phyloP scores from a whole-genome alignment of 2,888 invertebrate species.

The Eupithecia abbreviata region DNA sequence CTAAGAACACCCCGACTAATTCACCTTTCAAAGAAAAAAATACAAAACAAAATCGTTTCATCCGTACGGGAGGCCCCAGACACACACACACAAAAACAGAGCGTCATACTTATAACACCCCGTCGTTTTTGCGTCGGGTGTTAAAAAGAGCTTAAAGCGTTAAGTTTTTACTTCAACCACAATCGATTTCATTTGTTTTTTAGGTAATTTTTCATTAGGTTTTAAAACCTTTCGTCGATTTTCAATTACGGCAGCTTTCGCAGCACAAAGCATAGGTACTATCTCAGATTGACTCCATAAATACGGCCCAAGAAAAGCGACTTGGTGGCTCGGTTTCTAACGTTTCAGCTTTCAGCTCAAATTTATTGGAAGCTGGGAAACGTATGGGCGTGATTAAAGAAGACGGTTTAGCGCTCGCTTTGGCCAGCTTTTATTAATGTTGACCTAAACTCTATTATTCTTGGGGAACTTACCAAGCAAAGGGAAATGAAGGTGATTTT shows the following conservation, averaged over 20 bases:
- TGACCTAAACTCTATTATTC: slow-evolving; percentile 48
- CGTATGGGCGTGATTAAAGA: slow-evolving; percentile 55
- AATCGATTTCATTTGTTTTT: background rate
- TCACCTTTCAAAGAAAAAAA: too few species aligned
- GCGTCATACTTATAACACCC: too few species aligned
- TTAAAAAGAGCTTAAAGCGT: background rate
- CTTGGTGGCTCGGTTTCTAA: slow-evolving; percentile 43
- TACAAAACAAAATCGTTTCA: too few species aligned
- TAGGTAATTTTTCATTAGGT: background rate
- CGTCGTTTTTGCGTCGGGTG: too few species aligned
- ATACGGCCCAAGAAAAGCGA: slow-evolving; percentile 35
- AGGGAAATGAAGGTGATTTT: slow-evolving; percentile 20
- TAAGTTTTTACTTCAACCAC: background rate
- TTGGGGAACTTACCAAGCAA: slow-evolving; percentile 25
- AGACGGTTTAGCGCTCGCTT: slow-evolving; percentile 43
- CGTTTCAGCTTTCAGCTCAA: slow-evolving; percentile 52
- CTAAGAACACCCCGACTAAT: too few species aligned
- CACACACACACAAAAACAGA: too few species aligned
- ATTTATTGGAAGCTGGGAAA: slow-evolving; percentile 52
- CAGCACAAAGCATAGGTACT: slow-evolving; percentile 7
- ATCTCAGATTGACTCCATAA: slow-evolving; percentile 33
- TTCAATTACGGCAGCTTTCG: background rate
- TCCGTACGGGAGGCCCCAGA: too few species aligned
- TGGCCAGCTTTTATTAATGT: slow-evolving; percentile 48
- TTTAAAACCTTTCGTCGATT: background rate